phyloP scores from a whole-genome alignment of 2,888 invertebrate species.

The Bellardia bayeri region DNA sequence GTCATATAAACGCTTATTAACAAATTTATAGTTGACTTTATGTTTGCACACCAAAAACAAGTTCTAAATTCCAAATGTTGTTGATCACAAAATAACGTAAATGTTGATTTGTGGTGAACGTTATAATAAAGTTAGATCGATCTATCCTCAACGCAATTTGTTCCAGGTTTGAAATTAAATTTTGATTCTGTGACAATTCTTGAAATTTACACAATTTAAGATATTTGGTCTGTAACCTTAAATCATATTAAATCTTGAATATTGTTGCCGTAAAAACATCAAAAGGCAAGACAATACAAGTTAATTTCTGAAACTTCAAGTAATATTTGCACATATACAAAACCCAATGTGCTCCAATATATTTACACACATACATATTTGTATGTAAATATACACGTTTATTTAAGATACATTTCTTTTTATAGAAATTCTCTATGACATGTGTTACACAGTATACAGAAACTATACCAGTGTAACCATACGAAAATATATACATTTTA shows the following conservation, averaged over 20 bases:
- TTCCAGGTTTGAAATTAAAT: too few species aligned
- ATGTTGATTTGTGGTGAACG: too few species aligned
- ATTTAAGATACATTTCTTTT: constrained; percentile 9
- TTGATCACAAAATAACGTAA: too few species aligned
- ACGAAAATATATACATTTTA: neutral
- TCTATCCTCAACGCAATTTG: too few species aligned
- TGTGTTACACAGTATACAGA: constrained; percentile 44
- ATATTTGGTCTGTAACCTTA: neutral
- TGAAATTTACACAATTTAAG: neutral
- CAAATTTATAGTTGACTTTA: too few species aligned
- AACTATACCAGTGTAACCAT: constrained; percentile 32
- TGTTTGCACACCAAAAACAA: too few species aligned
- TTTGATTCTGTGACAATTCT: neutral
- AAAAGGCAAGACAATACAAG: constrained; percentile 15
- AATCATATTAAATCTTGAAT: neutral
- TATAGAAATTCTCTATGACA: constrained; percentile 27
- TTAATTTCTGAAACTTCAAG: constrained; percentile 12
- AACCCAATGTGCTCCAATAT: neutral
- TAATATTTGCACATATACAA: neutral
- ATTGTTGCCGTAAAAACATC: neutral
- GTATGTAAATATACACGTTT: neutral
- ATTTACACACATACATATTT: neutral
- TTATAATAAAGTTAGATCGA: too few species aligned
- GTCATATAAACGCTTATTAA: too few species aligned
- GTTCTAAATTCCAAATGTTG: too few species aligned